A percentile compares a stretch with the other conserved stretches of the same genome.
These are phyloP conservation scores for Temnothorax unifasciatus DNA, from an alignment of 2,888 invertebrate species.

Conservation along the genomic window DNA sequence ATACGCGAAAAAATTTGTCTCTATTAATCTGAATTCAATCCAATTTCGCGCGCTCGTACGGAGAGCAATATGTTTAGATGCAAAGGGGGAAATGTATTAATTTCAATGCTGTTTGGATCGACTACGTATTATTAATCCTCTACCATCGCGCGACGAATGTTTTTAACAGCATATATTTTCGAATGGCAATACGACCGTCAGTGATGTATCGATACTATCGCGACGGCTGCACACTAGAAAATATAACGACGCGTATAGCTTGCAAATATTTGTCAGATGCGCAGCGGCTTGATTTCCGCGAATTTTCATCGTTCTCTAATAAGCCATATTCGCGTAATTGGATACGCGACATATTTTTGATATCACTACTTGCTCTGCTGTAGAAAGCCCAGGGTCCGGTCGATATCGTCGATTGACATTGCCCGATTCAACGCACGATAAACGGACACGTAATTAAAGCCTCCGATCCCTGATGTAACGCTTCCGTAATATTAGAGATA, in stretches of 20 bases:
- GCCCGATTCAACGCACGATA: constrained; percentile 38
- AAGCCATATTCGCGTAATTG: constrained; percentile 46
- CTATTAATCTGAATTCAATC: constrained; percentile 19
- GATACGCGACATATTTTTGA: constrained; percentile 48
- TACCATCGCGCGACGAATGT: neutral
- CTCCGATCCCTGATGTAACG: constrained; percentile 32
- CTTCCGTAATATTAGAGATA: constrained; percentile 46
- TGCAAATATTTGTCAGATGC: constrained; percentile 39
- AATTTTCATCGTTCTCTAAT: constrained; percentile 47
- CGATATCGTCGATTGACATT: constrained; percentile 54
- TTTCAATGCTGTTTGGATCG: constrained; percentile 12
- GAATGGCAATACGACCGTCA: constrained; percentile 4
- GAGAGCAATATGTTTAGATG: constrained; percentile 29
- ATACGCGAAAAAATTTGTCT: constrained; percentile 14
- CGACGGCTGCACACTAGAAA: neutral
- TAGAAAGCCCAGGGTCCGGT: neutral
- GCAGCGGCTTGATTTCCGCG: constrained; percentile 17
- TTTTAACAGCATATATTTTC: constrained; percentile 18
- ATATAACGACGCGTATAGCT: constrained; percentile 1
- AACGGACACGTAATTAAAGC: constrained; percentile 51
- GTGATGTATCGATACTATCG: constrained; percentile 15
- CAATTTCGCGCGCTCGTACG: neutral
- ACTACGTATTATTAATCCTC: neutral
- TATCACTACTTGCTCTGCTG: neutral
- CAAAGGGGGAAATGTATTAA: constrained; percentile 29